These are phyloP conservation scores for Melangyna quadrimaculata DNA, from an alignment of 2,888 invertebrate genomes.

Conservation along the genomic window DNA sequence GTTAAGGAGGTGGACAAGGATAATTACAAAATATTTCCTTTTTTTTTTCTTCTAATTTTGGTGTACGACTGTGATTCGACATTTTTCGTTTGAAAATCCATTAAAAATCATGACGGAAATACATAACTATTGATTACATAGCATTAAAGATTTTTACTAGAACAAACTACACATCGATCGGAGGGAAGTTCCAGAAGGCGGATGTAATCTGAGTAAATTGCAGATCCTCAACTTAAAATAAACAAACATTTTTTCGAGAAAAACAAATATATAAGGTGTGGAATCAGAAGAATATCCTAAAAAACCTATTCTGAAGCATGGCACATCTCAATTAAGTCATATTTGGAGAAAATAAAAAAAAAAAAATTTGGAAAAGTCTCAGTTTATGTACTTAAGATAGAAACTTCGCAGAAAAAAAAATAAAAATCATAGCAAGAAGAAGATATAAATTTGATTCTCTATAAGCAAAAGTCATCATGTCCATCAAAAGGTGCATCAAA, in stretches of 20 bases:
- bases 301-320: conserved; percentile 14
- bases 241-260: conserved; percentile 58
- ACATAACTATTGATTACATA: conserved; percentile 50
- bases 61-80: not conserved
- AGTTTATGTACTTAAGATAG: not conserved
- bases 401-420: not conserved
- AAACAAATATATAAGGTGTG: conserved; percentile 65
- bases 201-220: conserved; percentile 69
- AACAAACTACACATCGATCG: not conserved
- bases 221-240: conserved; percentile 44
- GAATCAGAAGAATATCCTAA: conserved; percentile 35
- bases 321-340: conserved; percentile 44
- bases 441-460: not conserved
- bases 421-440: not conserved
- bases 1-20: conserved; percentile 54
- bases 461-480: not conserved
- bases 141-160: conserved; percentile 19
- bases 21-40: conserved; percentile 22
- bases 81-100: conserved; percentile 48
- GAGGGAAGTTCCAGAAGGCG: conserved; percentile 61
- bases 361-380: not conserved
- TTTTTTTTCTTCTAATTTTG: not conserved
- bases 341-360: not conserved
- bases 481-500: not conserved
- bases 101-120: conserved; percentile 64